phyloP scores from a whole-genome alignment of 2,113 vertebrate species.

The Macrotis lagotis region DNA sequence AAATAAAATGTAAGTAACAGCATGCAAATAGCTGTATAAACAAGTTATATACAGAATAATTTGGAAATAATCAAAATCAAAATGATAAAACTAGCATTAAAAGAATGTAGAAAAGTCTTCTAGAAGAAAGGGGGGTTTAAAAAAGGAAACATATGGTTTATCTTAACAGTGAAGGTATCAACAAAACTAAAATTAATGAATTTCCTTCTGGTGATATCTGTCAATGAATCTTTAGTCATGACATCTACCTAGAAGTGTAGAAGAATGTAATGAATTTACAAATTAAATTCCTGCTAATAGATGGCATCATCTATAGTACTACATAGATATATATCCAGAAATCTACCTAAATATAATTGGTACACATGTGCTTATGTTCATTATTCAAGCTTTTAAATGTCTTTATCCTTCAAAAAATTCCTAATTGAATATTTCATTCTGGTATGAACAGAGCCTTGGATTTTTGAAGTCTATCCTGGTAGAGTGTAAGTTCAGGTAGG shows the following conservation, averaged over 20 bases:
- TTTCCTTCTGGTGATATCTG: not conserved
- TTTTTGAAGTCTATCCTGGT: not conserved
- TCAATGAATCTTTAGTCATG: not conserved
- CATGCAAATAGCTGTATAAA: not conserved
- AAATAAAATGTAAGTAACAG: not conserved
- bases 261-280: not conserved
- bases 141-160: not conserved
- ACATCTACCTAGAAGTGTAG: not conserved
- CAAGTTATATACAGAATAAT: not conserved
- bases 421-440: not conserved
- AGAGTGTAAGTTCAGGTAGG: not conserved
- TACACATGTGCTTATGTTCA: not conserved
- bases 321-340: not conserved
- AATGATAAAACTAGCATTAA: not conserved
- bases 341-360: not conserved
- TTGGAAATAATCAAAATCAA: not conserved
- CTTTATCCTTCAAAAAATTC: not conserved
- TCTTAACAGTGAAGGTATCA: not conserved
- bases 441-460: not conserved
- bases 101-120: not conserved
- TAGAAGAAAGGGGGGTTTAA: not conserved
- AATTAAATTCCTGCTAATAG: not conserved
- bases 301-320: not conserved
- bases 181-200: not conserved
- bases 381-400: not conserved